Evolutionary conservation across 2,888 invertebrate genomes (phyloP).

Genomic region (Dichetophora obliterata): DNA sequence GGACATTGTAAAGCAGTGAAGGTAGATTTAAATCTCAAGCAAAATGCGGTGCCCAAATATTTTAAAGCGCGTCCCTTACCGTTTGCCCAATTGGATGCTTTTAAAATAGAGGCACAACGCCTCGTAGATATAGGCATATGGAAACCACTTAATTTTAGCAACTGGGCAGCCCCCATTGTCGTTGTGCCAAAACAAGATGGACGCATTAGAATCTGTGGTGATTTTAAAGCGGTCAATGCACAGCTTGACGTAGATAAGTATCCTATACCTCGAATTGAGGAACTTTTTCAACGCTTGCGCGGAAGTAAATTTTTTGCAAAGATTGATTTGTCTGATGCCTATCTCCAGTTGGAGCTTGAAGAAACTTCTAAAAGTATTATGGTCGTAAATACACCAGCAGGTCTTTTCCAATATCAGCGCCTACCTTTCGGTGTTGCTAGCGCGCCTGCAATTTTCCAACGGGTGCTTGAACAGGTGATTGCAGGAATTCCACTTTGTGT

Average conservation of each 20-base stretch:
- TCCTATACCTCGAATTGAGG: neutral
- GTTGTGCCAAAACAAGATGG: neutral
- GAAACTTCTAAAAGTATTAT: neutral
- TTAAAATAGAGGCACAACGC: neutral
- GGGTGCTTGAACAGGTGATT: neutral
- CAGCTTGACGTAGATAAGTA: neutral
- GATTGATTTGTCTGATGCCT: neutral
- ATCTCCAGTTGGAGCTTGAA: neutral
- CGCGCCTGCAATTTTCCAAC: neutral
- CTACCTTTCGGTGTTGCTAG: neutral
- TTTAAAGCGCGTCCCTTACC: neutral
- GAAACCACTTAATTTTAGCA: neutral
- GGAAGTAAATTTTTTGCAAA: neutral
- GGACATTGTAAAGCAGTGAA: too few species aligned
- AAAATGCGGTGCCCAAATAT: too few species aligned
- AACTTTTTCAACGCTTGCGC: neutral
- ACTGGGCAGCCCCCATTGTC: neutral
- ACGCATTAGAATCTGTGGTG: neutral
- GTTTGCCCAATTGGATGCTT: neutral
- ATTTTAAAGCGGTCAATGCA: neutral
- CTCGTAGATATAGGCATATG: neutral
- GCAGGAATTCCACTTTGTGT: neutral
- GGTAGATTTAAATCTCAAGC: too few species aligned
- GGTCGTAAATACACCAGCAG: neutral
- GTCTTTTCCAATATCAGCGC: too few species aligned